These are phyloP conservation scores for Thymelicus lineola DNA, from an alignment of 2,888 invertebrate genomes.

Conservation along the genomic window DNA sequence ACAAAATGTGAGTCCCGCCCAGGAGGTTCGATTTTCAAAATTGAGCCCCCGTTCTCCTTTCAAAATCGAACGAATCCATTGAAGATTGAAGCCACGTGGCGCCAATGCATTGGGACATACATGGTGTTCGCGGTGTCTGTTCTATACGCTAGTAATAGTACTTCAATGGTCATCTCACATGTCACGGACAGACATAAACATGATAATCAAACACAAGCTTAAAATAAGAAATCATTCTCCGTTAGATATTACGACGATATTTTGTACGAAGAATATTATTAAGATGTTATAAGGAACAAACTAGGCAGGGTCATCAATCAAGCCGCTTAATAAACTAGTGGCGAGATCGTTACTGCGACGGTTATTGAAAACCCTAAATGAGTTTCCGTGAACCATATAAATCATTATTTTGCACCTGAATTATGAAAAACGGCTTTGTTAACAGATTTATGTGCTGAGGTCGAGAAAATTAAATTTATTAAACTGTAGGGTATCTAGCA, in stretches of 20 bases:
- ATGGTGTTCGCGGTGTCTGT: too few relatives aligned
- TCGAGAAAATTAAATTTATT: neutral
- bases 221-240: neutral
- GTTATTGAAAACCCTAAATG: constrained; percentile 35
- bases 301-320: constrained; percentile 21
- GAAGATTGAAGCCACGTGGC: too few relatives aligned
- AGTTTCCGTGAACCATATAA: constrained; percentile 21
- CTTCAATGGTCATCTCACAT: too few relatives aligned
- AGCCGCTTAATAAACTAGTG: constrained; percentile 22
- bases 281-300: constrained; percentile 4
- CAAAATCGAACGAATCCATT: too few relatives aligned
- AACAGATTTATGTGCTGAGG: constrained; percentile 17
- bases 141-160: too few relatives aligned
- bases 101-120: too few relatives aligned
- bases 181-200: too few relatives aligned
- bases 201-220: too few relatives aligned
- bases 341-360: constrained; percentile 6
- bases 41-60: too few relatives aligned
- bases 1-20: too few relatives aligned
- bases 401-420: constrained; percentile 27
- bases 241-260: neutral
- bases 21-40: too few relatives aligned
- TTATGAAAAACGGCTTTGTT: constrained; percentile 13
- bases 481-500: neutral
- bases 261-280: constrained; percentile 5